Evolutionary conservation across 2,797 vertebrate species (phyloP).

Genomic region (Epinephelus coioides): DNA sequence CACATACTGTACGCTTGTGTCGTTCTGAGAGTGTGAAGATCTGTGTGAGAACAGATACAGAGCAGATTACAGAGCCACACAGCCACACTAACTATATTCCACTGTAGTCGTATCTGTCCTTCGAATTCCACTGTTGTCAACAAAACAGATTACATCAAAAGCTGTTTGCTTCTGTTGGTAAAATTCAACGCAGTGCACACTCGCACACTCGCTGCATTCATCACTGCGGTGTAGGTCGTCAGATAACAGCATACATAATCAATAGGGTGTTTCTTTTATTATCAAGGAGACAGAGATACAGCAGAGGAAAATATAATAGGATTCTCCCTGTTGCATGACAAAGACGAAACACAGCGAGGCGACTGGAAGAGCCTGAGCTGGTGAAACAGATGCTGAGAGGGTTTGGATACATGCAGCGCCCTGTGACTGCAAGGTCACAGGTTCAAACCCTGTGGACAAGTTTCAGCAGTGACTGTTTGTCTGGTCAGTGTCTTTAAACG

Average conservation of each 20-base stretch:
- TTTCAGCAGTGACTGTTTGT: background rate
- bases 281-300: conserved; percentile 14
- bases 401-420: background rate
- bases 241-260: conserved; percentile 45
- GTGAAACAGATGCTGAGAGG: background rate
- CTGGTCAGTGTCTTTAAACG: conserved; percentile 1
- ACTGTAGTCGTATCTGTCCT: conserved; percentile 8
- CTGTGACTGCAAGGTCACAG: background rate
- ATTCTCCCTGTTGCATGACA: conserved; percentile 24
- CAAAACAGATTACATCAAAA: conserved; percentile 47
- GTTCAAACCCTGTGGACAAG: conserved; percentile 9
- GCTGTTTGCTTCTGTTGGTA: conserved; percentile 38
- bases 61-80: conserved; percentile 19
- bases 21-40: background rate
- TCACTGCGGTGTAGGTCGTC: background rate
- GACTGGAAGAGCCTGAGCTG: background rate
- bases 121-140: conserved; percentile 29
- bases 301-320: background rate
- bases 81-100: background rate
- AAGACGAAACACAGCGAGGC: background rate
- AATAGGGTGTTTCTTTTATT: conserved; percentile 38
- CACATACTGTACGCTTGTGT: too few species aligned
- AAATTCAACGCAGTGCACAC: conserved; percentile 9
- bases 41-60: conserved; percentile 1
- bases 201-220: conserved; percentile 9